Percentiles rank a stretch among this genome's conserved stretches.
Evolutionary conservation across 2,888 invertebrate species (phyloP).

Genomic region (Harpalus rubripes): DNA sequence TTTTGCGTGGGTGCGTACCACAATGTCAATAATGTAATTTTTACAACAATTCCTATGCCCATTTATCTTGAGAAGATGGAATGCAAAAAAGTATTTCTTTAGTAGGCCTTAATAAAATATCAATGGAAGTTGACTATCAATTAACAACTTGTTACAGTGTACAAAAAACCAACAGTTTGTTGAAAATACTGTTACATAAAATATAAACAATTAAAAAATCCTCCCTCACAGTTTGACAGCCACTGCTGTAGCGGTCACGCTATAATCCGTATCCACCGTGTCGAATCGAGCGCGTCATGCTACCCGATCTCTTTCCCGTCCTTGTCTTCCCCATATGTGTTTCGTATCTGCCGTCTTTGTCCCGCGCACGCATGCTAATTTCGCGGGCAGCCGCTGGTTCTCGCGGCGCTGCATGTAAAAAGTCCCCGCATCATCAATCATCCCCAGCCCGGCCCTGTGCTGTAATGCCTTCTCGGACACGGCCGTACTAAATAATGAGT

Average conservation of each 20-base stretch:
- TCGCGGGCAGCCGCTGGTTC: conserved; percentile 63
- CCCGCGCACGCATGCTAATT: conserved; percentile 55
- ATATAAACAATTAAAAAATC: conserved; percentile 1
- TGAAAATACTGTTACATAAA: background rate
- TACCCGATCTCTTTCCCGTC: conserved; percentile 66
- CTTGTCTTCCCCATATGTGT: background rate
- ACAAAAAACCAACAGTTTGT: too few species aligned
- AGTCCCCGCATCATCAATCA: conserved; percentile 65
- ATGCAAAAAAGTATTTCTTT: too few species aligned
- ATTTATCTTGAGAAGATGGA: too few species aligned
- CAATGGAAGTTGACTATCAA: too few species aligned
- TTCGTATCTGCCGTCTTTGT: conserved; percentile 12
- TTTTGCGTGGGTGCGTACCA: too few species aligned
- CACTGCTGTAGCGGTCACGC: conserved; percentile 70
- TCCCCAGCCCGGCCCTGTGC: conserved; percentile 33
- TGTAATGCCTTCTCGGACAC: conserved; percentile 61
- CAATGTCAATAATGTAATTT: too few species aligned
- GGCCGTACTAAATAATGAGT: conserved; percentile 69
- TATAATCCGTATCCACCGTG: conserved; percentile 75
- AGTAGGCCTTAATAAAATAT: too few species aligned
- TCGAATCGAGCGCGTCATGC: conserved; percentile 74
- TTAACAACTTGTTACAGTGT: too few species aligned
- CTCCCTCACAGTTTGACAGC: conserved; percentile 12
- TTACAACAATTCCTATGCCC: too few species aligned
- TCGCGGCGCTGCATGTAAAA: conserved; percentile 62